These are phyloP conservation scores for Ctenoplectra terminalis DNA, from an alignment of 1,140 invertebrate species.

Conservation along the genomic window DNA sequence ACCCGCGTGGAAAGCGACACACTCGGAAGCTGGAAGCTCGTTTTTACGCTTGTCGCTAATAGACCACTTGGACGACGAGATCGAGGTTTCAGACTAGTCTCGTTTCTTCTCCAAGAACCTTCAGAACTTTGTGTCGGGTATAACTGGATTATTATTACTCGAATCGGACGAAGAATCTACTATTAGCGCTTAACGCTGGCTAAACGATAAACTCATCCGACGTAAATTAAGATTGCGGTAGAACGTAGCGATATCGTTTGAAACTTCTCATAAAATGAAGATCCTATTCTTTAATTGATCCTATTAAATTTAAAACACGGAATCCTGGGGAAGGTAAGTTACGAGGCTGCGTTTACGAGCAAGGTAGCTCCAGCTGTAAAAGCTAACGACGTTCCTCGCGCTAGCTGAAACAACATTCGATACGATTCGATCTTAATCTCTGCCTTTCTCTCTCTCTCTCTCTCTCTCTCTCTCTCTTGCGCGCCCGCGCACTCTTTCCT, in stretches of 20 bases:
- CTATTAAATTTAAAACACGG: neutral
- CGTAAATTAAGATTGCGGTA: neutral
- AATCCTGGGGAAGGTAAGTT: neutral
- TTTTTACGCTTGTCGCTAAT: neutral
- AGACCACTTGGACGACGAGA: neutral
- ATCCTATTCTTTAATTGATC: conserved; percentile 31
- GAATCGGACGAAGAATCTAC: neutral
- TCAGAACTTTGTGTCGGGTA: neutral
- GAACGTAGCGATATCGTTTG: neutral
- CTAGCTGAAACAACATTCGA: conserved; percentile 16
- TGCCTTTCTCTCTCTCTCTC: neutral
- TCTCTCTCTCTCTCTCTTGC: neutral
- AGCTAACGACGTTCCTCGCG: conserved; percentile 12
- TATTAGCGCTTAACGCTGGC: neutral
- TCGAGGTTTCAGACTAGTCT: neutral
- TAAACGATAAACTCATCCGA: neutral
- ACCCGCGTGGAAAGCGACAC: neutral
- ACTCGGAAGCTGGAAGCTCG: neutral
- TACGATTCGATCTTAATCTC: conserved; percentile 29
- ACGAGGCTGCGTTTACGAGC: conserved; percentile 12
- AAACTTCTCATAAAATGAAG: neutral
- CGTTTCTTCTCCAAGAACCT: too few relatives aligned
- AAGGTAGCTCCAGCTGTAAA: conserved; percentile 14
- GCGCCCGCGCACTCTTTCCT: too few relatives aligned
- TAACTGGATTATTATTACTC: neutral